phyloP scores from a whole-genome alignment of 2,113 vertebrate genomes.

The Pteruthius melanotis region DNA sequence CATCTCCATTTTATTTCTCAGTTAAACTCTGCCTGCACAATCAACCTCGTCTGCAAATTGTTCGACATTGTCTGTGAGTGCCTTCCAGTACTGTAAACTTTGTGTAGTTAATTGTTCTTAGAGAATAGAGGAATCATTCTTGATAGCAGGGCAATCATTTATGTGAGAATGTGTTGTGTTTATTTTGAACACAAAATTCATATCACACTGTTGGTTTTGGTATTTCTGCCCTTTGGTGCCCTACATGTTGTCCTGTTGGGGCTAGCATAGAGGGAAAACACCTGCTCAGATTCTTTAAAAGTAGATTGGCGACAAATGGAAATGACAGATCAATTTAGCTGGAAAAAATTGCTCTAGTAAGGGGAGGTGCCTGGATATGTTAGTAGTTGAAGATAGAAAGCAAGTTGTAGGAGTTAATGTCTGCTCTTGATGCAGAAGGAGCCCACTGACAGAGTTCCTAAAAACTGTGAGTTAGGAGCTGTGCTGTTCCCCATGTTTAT shows the following conservation, averaged over 20 bases:
- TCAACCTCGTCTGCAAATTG: neutral
- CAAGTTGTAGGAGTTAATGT: neutral
- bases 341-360: neutral
- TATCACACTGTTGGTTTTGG: neutral
- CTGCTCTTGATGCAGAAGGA: neutral
- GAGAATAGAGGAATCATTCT: neutral
- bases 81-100: constrained; percentile 2
- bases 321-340: neutral
- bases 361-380: neutral
- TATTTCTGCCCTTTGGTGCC: neutral
- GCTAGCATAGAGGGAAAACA: fast-evolving
- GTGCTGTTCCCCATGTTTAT: neutral
- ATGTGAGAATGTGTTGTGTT: neutral
- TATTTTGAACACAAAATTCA: neutral
- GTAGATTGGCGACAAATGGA: neutral
- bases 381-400: neutral
- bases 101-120: constrained; percentile 1
- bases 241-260: neutral
- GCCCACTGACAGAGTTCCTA: neutral
- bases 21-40: neutral
- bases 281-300: neutral
- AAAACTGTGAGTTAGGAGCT: neutral
- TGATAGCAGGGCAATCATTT: neutral
- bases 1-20: constrained; percentile 36
- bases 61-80: constrained; percentile 2